Base-by-base conservation (phyloP, 1,140 invertebrate genomes). In the Stegodyphus mimosarum region DNA sequence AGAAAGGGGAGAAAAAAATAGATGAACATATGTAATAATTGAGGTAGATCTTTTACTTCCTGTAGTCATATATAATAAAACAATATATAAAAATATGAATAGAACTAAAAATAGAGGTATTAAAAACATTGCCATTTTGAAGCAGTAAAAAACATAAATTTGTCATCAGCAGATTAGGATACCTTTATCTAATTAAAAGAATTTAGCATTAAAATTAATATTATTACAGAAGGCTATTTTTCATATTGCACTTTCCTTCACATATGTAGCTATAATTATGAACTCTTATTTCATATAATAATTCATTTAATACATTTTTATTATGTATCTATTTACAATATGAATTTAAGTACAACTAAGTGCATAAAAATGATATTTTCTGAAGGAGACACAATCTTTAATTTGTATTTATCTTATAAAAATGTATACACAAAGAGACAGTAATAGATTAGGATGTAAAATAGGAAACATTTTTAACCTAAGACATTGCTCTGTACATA, bases 291-390 rank as follows among this genome's bases (percentile, higher is more conserved):
- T 70, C 63, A 75, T 64, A 69, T 75, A 84, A 84, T 75, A 75
- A 69, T 63, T 67, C 75, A 60, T 69, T 69, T 60, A 66, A 72
- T 60, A 18, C 18, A 55, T 69, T 17, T 63, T 7, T 67, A 75
- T 53, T 84, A 84, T 84, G 81, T 67, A 48, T 74, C n/a, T 84
- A 84, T 84, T 84, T 84, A 84, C 81, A 84, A 70, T 17, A 84
- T 84, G 81, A 75, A 70, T 60, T 84, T 84, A 84, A 84, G 81
- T 84, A 84, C 81, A n/a, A 74, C 11, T 4, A 49, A 53, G 18
- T 84, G 81, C 72, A 76, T 69, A 71, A 79, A 33, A 80, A 55
- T 55, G 33, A 13, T 72, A n/a, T 72, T 60, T 69, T 60, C n/a
- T 55, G n/a, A 73, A 55, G 10, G n/a, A 73, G 33, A 73, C 10